Evolutionary conservation across 1,140 invertebrate genomes (phyloP).

Genomic region (Metaphire vulgaris): DNA sequence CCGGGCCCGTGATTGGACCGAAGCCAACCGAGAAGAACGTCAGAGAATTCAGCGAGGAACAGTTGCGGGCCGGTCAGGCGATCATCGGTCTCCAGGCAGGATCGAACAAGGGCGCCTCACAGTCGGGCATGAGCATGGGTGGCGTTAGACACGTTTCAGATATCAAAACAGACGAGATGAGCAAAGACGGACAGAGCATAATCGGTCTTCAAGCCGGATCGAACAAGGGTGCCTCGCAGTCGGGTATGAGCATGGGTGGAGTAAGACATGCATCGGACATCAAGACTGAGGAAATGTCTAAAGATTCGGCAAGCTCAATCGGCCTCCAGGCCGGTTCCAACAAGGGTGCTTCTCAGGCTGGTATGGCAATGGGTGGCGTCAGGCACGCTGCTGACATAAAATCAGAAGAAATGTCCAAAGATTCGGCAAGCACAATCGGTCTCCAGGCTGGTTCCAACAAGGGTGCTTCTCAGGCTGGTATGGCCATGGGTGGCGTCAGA

Average conservation of each 20-base stretch:
- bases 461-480: too few relatives aligned
- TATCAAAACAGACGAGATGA: constrained; percentile 39
- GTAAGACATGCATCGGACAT: constrained; percentile 31
- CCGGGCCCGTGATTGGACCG: constrained; percentile 71
- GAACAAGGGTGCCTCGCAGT: constrained; percentile 67
- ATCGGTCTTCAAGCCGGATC: constrained; percentile 84
- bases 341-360: constrained; percentile 63
- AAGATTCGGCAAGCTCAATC: constrained; percentile 75
- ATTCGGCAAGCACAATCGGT: too few relatives aligned
- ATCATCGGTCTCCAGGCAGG: constrained; percentile 82
- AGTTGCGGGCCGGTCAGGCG: constrained; percentile 76
- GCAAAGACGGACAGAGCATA: constrained; percentile 62
- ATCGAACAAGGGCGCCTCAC: constrained; percentile 17
- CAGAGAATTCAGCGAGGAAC: constrained; percentile 69
- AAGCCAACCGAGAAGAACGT: constrained; percentile 88
- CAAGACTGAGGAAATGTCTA: constrained; percentile 64
- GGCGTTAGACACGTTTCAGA: too few relatives aligned
- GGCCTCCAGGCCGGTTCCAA: constrained; percentile 87
- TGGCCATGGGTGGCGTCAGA: too few relatives aligned
- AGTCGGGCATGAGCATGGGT: too few relatives aligned
- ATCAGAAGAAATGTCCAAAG: too few relatives aligned
- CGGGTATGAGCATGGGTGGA: constrained; percentile 62
- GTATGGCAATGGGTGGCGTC: too few relatives aligned
- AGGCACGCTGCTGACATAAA: too few relatives aligned
- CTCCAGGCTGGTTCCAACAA: too few relatives aligned